These are phyloP conservation scores for Peribatodes rhomboidaria DNA, from an alignment of 2,888 invertebrate species.

Conservation along the genomic window DNA sequence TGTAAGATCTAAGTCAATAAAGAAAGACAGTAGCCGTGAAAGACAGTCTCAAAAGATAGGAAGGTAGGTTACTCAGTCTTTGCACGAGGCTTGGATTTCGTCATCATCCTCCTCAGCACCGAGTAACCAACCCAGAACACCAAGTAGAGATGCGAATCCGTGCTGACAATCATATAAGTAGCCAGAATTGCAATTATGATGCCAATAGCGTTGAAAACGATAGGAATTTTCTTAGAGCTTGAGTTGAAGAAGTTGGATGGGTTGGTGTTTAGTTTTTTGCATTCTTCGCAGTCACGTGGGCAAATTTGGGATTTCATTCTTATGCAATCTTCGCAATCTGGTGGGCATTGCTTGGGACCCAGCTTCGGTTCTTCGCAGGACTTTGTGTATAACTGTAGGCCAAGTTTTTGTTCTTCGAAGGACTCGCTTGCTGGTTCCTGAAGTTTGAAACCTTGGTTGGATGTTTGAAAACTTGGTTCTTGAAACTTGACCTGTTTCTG, in stretches of 20 bases:
- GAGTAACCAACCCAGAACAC: constrained; percentile 78
- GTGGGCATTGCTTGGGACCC: constrained; percentile 41
- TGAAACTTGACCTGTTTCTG: constrained; percentile 36
- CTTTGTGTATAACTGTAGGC: neutral
- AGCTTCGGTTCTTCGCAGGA: constrained; percentile 1
- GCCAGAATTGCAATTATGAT: constrained; percentile 72
- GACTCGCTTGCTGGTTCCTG: constrained; percentile 5
- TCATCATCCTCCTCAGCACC: constrained; percentile 69
- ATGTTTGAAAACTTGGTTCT: too few relatives aligned
- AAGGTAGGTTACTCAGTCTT: constrained; percentile 59
- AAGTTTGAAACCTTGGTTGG: too few relatives aligned
- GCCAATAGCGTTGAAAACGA: constrained; percentile 68
- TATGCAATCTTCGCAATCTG: constrained; percentile 46
- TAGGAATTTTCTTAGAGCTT: constrained; percentile 32
- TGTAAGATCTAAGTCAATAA: too few relatives aligned
- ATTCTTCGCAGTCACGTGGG: constrained; percentile 23
- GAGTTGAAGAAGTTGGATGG: constrained; percentile 59
- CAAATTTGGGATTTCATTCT: constrained; percentile 37
- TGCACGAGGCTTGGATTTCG: constrained; percentile 57
- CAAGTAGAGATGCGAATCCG: constrained; percentile 74
- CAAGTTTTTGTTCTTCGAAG: constrained; percentile 13
- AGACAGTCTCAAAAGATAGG: too few relatives aligned
- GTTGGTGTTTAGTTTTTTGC: constrained; percentile 46
- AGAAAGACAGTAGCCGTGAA: too few relatives aligned
- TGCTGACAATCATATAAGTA: constrained; percentile 71